These are phyloP conservation scores for Spinus pinus DNA, from an alignment of 2,797 vertebrate genomes.

Conservation along the genomic window DNA sequence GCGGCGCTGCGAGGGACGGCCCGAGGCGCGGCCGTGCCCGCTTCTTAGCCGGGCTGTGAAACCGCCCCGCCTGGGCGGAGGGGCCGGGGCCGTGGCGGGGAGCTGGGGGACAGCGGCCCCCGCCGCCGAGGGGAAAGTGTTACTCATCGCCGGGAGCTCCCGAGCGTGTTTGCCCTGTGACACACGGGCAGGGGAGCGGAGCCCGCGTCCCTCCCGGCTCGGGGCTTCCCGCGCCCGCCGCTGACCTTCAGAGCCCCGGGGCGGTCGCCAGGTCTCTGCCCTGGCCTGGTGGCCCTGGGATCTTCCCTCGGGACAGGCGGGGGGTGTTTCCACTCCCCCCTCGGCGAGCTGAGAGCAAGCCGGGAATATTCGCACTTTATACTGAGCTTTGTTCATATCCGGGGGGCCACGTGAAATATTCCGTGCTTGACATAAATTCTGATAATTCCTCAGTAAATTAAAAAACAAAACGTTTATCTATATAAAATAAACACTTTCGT, in stretches of 20 bases:
- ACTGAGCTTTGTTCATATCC: background rate
- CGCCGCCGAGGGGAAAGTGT: background rate
- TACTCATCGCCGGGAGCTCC: background rate
- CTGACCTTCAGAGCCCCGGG: background rate
- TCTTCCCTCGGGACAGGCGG: rapidly evolving
- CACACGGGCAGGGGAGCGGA: background rate
- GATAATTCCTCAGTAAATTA: background rate
- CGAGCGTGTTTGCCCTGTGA: background rate
- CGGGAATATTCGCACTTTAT: rapidly evolving
- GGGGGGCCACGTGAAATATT: background rate
- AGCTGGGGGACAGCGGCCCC: background rate
- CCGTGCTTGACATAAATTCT: background rate
- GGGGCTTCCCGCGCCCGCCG: background rate
- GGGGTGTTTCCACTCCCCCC: rapidly evolving
- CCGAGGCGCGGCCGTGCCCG: background rate
- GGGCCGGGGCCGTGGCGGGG: background rate
- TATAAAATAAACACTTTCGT: rapidly evolving
- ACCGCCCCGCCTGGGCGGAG: background rate
- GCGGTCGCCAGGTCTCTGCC: background rate
- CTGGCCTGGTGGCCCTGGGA: background rate
- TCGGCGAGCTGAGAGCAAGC: background rate
- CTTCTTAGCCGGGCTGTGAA: background rate
- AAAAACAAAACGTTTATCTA: rapidly evolving
- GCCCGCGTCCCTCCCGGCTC: rapidly evolving
- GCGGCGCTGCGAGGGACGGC: rapidly evolving